phyloP scores from a whole-genome alignment of 2,888 invertebrate genomes.

The Pharmacophagus antenor region DNA sequence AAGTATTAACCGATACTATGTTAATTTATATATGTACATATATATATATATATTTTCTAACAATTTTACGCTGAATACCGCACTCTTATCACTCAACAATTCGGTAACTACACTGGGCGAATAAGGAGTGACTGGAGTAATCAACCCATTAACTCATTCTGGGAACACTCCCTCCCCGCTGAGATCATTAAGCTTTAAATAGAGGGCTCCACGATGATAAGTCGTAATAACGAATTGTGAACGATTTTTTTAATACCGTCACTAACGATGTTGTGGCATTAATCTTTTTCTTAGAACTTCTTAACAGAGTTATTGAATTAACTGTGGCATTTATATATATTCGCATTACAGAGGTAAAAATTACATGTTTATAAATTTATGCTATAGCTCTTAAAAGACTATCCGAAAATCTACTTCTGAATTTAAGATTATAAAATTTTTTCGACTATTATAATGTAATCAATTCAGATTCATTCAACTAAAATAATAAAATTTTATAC shows the following conservation, averaged over 20 bases:
- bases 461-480: too few relatives aligned
- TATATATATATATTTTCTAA: background rate
- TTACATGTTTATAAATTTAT: too few relatives aligned
- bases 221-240: constrained; percentile 48
- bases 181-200: constrained; percentile 59
- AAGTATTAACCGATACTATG: background rate
- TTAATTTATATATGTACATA: too few relatives aligned
- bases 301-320: background rate
- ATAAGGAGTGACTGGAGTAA: constrained; percentile 59
- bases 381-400: too few relatives aligned
- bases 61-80: background rate
- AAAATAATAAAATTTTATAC: too few relatives aligned
- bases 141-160: constrained; percentile 60
- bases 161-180: constrained; percentile 64
- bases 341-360: too few relatives aligned
- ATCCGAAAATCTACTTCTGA: too few relatives aligned
- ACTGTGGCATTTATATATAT: background rate
- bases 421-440: too few relatives aligned
- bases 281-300: constrained; percentile 19
- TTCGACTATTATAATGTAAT: too few relatives aligned
- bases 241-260: constrained; percentile 25
- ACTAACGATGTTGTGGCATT: constrained; percentile 9
- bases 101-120: constrained; percentile 49
- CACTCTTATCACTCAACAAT: constrained; percentile 33
- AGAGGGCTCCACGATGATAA: constrained; percentile 52